Base-by-base conservation (phyloP, 2,888 invertebrate genomes). In the Tenthredo mesomela region DNA sequence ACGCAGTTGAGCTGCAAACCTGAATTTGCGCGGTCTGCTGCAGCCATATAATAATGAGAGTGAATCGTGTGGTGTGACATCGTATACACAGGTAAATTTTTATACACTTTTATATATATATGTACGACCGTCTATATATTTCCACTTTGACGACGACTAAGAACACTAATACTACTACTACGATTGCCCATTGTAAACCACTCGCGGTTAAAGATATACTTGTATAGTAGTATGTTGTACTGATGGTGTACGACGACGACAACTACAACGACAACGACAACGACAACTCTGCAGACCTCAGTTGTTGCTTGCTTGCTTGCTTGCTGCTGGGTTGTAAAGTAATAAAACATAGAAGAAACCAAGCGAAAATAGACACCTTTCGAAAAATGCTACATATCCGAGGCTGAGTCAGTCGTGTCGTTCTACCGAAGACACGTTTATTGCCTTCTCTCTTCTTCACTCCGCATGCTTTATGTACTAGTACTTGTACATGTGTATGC, bases 361-460 rank as follows among this genome's bases (percentile, higher is more conserved):
- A 21, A 61, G 80, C 80, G 80, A 80, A 61, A 80, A 61, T 80
- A 58, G 58, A 58, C 61, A 80, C 58, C 33, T 80, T 80, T 80
- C 1, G 58, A 80, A 80, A 61, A 80, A 40, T 80, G 37, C 21
- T 58, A 58, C 58, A 61, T 77, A 77, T 80, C 80, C 80, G 58
- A 80, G 58, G 40, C 58, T 61, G 40, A 80, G 80, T 25, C 58
- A 78, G 58, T 80, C 80, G 80, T 80, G 40, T 80, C 61, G 50
- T 21, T 78, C 33, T 58, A 80, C 61, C 61, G 40, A 58, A 80
- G 80, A 80, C 80, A 80, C 40, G 58, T 61, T 80, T 80, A 80
- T 80, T 80, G 40, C 29, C 21, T 37, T 61, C 40, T 58, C 47
- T 54, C 29, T 77, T 25, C 77, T n/a, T 37, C n/a, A 10, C 43